These are phyloP conservation scores for Campylomormyrus tamandua DNA, from an alignment of 2,113 vertebrate genomes.

Conservation along the genomic window DNA sequence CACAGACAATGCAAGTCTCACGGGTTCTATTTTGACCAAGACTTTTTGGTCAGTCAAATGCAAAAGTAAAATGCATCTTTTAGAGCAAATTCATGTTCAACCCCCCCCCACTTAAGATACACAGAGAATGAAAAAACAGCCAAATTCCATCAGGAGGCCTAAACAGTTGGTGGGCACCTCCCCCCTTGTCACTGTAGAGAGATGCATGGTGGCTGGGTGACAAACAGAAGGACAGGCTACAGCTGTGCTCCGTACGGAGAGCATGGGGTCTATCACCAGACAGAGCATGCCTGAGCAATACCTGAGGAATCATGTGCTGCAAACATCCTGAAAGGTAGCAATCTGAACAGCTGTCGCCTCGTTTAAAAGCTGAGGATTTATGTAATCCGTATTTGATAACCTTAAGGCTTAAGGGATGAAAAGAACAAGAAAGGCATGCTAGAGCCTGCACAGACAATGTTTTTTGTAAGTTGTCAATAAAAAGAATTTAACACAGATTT, in stretches of 20 bases:
- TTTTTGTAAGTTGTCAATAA: not conserved
- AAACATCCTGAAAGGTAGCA: not conserved
- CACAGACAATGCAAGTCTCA: not conserved
- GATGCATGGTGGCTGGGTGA: not conserved
- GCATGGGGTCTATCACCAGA: not conserved
- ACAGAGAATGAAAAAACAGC: not conserved
- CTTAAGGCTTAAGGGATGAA: not conserved
- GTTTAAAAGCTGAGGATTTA: not conserved
- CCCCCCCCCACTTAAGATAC: not conserved
- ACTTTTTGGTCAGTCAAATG: not conserved
- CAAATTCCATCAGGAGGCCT: not conserved
- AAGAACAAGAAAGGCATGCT: not conserved
- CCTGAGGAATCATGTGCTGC: not conserved
- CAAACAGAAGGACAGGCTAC: not conserved
- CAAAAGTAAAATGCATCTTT: not conserved
- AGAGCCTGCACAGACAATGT: not conserved
- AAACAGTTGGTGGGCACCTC: not conserved
- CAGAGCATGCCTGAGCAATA: not conserved
- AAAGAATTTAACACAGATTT: not conserved
- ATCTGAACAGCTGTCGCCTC: not conserved
- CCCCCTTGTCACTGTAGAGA: not conserved
- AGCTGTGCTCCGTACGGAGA: not conserved
- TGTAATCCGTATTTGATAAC: not conserved
- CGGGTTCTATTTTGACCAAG: not conserved
- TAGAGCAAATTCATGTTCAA: not conserved